A percentile compares a stretch with the other conserved stretches of the same genome.
phyloP scores from a whole-genome alignment of 1,140 invertebrate genomes.

The Chymomyza costata region DNA sequence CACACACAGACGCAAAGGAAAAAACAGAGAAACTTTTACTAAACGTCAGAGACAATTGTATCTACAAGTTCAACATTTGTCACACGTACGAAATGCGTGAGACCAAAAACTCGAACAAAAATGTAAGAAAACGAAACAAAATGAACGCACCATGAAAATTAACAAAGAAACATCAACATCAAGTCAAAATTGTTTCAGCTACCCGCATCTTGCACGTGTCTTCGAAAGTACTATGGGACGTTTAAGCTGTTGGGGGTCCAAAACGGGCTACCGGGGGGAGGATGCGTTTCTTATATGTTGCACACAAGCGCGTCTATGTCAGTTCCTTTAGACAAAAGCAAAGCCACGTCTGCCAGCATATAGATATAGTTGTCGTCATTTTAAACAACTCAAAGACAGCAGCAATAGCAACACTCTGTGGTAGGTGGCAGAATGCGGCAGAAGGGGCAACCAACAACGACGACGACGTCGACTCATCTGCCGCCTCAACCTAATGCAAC shows the following conservation, averaged over 20 bases:
- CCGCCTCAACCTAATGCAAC: constrained; percentile 44
- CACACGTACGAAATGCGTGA: constrained; percentile 39
- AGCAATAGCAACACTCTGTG: constrained; percentile 6
- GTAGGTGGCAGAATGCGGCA: not conserved
- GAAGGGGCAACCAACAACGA: not conserved
- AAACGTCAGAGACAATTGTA: constrained; percentile 48
- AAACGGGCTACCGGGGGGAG: too few relatives aligned
- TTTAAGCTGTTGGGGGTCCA: too few relatives aligned
- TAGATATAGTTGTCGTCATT: constrained; percentile 66
- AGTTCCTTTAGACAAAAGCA: constrained; percentile 19
- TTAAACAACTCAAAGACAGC: constrained; percentile 47
- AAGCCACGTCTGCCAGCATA: constrained; percentile 25
- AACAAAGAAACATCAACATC: constrained; percentile 65
- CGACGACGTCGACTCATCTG: constrained; percentile 9
- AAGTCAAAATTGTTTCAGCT: constrained; percentile 45
- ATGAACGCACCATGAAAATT: constrained; percentile 46
- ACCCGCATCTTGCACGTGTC: constrained; percentile 20
- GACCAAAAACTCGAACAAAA: constrained; percentile 7
- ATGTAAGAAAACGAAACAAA: constrained; percentile 1
- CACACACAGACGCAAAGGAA: not conserved
- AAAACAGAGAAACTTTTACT: constrained; percentile 31
- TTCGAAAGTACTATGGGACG: not conserved
- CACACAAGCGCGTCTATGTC: too few relatives aligned
- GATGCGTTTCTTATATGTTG: too few relatives aligned
- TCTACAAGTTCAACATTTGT: constrained; percentile 65